These are phyloP conservation scores for Salvelinus sp. DNA, from an alignment of 2,113 vertebrate species.

Conservation along the genomic window DNA sequence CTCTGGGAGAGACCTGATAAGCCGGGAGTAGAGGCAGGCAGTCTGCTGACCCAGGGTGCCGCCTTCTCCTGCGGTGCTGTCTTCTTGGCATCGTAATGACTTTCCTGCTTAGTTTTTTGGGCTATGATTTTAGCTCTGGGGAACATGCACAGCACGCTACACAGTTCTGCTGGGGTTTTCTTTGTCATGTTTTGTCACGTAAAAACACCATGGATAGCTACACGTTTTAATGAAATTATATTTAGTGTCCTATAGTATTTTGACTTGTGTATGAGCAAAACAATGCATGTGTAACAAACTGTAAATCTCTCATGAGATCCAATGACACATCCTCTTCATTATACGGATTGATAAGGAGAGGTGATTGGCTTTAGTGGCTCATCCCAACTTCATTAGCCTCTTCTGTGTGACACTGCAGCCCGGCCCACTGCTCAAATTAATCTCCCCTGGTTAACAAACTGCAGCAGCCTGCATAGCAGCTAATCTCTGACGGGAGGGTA, in stretches of 20 bases:
- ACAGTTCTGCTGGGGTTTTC: neutral
- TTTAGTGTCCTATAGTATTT: neutral
- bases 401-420: slow-evolving; percentile 23
- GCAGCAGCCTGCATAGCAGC: neutral
- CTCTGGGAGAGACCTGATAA: slow-evolving; percentile 42
- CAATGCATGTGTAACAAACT: neutral
- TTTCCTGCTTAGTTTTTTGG: neutral
- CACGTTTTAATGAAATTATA: neutral
- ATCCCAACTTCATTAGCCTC: slow-evolving; percentile 58
- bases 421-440: slow-evolving; percentile 46
- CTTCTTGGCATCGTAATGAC: slow-evolving; percentile 18
- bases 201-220: slow-evolving; percentile 8
- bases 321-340: slow-evolving; percentile 5
- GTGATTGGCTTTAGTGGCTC: slow-evolving; percentile 38
- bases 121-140: slow-evolving; percentile 1
- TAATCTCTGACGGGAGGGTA: slow-evolving; percentile 50
- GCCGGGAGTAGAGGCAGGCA: slow-evolving; percentile 12
- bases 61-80: slow-evolving; percentile 1
- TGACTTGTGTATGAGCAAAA: neutral
- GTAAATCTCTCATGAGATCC: neutral
- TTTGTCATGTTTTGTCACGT: too few species aligned
- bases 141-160: neutral
- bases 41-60: slow-evolving; percentile 24
- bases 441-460: slow-evolving; percentile 59
- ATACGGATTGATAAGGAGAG: neutral